Conservation (phyloP, 2,888 invertebrate genomes). For the Dicyrtomina minuta region DNA sequence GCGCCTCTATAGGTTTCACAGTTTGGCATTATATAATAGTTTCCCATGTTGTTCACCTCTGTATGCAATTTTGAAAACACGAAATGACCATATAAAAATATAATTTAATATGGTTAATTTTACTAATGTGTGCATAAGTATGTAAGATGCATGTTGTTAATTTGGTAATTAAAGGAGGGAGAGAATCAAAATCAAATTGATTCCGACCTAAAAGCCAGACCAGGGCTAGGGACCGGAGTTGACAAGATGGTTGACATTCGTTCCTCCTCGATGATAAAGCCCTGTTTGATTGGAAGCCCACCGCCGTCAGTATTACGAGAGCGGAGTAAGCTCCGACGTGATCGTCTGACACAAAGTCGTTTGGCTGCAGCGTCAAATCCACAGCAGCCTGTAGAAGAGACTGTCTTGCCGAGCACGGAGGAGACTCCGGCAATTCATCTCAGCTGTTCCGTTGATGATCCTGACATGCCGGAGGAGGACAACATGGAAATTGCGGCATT, state of each 20-base stretch:
- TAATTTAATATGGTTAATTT: too few species aligned
- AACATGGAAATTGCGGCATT: conserved; percentile 21
- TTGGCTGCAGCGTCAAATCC: conserved; percentile 10
- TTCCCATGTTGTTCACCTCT: too few species aligned
- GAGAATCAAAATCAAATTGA: not conserved
- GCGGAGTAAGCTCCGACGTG: conserved; percentile 28
- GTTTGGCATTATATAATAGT: too few species aligned
- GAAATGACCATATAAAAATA: too few species aligned
- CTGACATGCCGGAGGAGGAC: conserved; percentile 9
- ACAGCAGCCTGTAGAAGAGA: conserved; percentile 15
- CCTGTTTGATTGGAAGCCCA: conserved; percentile 37
- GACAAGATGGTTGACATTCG: conserved; percentile 35
- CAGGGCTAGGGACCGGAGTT: not conserved
- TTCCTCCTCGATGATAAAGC: conserved; percentile 28
- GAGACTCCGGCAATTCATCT: conserved; percentile 36
- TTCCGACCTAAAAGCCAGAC: too few species aligned
- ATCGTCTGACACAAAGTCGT: conserved; percentile 27
- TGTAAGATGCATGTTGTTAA: not conserved
- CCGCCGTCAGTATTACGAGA: conserved; percentile 30
- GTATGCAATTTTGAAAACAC: too few species aligned
- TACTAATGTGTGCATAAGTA: too few species aligned
- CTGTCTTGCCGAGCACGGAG: conserved; percentile 28
- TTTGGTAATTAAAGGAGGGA: not conserved
- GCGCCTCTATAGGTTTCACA: too few species aligned
- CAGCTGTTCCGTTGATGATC: conserved; percentile 36